Percentiles rank a stretch among this genome's conserved stretches.
phyloP scores from a whole-genome alignment of 2,113 vertebrate species.

The Sinocyclocheilus anophthalmus region DNA sequence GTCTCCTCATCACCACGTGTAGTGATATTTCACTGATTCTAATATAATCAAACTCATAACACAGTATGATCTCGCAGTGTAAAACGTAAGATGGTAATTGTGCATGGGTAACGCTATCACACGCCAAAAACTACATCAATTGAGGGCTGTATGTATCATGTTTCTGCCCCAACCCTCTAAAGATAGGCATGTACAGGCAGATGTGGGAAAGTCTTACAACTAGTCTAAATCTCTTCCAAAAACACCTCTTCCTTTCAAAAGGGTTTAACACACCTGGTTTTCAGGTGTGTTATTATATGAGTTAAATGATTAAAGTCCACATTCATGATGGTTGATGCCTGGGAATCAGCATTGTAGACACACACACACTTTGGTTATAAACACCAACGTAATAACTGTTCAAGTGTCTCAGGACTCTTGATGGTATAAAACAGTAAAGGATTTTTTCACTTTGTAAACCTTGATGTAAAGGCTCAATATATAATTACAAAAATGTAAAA shows the following conservation, averaged over 20 bases:
- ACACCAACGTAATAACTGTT: conserved; percentile 61
- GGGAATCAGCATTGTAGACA: conserved; percentile 58
- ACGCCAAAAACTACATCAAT: too few species aligned
- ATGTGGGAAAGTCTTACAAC: too few species aligned
- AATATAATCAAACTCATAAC: too few species aligned
- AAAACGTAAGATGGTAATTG: too few species aligned
- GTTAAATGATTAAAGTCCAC: conserved; percentile 50
- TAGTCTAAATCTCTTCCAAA: too few species aligned
- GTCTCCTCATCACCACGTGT: too few species aligned
- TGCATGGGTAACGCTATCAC: too few species aligned
- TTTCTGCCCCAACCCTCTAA: too few species aligned
- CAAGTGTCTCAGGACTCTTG: conserved; percentile 57
- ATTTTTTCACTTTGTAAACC: conserved; percentile 42
- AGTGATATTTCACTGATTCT: too few species aligned
- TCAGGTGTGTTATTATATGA: not conserved
- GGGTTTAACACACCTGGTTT: not conserved
- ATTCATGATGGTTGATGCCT: conserved; percentile 68
- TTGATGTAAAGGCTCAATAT: conserved; percentile 61
- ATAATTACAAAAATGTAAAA: conserved; percentile 55
- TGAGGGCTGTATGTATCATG: too few species aligned
- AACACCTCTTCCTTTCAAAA: not conserved
- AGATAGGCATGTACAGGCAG: too few species aligned
- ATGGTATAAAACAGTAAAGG: conserved; percentile 38
- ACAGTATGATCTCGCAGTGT: too few species aligned
- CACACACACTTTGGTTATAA: conserved; percentile 71